Evolutionary conservation across 2,797 vertebrate genomes (phyloP).

Genomic region (Sebastiscus albofasciatus): DNA sequence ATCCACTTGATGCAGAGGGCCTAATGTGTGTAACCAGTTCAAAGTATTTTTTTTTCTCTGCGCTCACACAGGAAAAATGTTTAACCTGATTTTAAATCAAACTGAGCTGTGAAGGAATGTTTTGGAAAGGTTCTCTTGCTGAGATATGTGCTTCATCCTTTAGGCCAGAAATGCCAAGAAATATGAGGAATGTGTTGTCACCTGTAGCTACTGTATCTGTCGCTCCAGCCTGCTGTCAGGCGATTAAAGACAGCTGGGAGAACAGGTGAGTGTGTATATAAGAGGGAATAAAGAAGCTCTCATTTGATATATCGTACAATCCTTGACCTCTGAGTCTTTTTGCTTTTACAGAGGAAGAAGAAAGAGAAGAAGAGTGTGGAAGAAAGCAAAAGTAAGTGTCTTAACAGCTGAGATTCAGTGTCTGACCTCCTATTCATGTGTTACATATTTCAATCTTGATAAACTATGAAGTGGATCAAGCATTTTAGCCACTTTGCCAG

Average conservation of each 20-base stretch:
- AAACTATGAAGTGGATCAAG: neutral
- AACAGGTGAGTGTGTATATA: conserved; percentile 7
- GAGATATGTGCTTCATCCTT: conserved; percentile 35
- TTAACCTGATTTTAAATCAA: conserved; percentile 10
- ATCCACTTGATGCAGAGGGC: neutral
- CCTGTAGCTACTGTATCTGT: conserved; percentile 33
- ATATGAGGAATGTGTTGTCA: conserved; percentile 47
- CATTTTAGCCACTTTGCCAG: neutral
- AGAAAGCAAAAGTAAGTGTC: neutral
- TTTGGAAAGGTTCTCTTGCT: neutral
- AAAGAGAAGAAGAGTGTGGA: neutral
- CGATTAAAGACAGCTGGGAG: conserved; percentile 17
- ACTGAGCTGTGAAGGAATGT: neutral
- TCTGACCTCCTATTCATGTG: neutral
- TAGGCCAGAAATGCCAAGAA: conserved; percentile 34
- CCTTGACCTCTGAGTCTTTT: neutral
- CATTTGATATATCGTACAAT: neutral
- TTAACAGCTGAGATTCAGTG: neutral
- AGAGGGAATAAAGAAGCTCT: neutral
- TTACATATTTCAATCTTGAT: neutral
- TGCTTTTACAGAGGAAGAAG: conserved; percentile 4
- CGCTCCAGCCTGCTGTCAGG: neutral
- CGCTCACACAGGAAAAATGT: neutral
- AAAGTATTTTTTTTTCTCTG: neutral
- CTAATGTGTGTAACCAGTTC: neutral